phyloP scores from a whole-genome alignment of 1,140 invertebrate species.

The Stegodyphus dumicola region DNA sequence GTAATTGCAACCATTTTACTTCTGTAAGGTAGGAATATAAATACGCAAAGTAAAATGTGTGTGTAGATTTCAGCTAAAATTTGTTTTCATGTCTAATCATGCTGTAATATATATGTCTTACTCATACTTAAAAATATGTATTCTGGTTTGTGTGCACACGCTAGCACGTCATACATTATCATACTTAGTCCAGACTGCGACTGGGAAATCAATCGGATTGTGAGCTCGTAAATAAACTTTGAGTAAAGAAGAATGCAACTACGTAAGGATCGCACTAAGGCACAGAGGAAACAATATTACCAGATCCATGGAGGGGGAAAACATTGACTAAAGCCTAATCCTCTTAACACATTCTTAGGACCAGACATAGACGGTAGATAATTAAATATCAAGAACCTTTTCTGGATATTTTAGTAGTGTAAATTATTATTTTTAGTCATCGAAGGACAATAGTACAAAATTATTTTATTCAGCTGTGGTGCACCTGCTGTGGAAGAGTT shows the following conservation, averaged over 20 bases:
- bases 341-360: conserved; percentile 57
- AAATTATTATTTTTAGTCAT: conserved; percentile 44
- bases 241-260: conserved; percentile 58
- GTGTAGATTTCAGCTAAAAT: too few relatives aligned
- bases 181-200: too few relatives aligned
- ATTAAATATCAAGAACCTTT: conserved; percentile 52
- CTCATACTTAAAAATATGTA: too few relatives aligned
- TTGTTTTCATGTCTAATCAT: too few relatives aligned
- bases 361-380: conserved; percentile 54
- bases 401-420: conserved; percentile 45
- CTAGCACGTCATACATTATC: too few relatives aligned
- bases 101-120: too few relatives aligned
- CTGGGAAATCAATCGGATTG: not conserved
- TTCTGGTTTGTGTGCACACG: too few relatives aligned
- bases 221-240: conserved; percentile 57
- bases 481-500: conserved; percentile 40
- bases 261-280: conserved; percentile 59
- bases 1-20: too few relatives aligned
- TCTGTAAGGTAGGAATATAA: too few relatives aligned
- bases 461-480: conserved; percentile 58
- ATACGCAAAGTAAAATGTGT: too few relatives aligned
- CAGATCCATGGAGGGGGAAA: conserved; percentile 47
- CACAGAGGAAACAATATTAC: conserved; percentile 61
- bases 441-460: conserved; percentile 58
- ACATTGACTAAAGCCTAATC: conserved; percentile 59